Evolutionary conservation across 2,797 vertebrate genomes (phyloP), one percentile per base, ranked within the genome.

Genomic region (Danio aesculapii): DNA sequence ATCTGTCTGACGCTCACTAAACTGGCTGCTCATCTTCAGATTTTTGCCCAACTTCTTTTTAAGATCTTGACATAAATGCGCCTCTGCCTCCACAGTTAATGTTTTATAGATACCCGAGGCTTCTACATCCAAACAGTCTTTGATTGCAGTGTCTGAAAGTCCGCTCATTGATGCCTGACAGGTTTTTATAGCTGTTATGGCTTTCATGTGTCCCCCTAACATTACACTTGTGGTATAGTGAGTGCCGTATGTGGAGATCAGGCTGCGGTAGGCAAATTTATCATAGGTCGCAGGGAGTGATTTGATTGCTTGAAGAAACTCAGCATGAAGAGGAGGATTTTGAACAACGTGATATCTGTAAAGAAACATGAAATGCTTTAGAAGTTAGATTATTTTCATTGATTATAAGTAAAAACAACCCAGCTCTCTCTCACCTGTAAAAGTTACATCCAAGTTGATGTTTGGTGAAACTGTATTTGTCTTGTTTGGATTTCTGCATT

Each of bases 191-290:
- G 93, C 89, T 0, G 91, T 94, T 52, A 94, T 81, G n/a, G 87
- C 86, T 0, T 68, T 83, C 50, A 85, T 3, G 2, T 71, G 83
- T 6, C 93, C 92, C 0, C 93, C 93, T 44, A 93, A 72, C 6
- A 78, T 17, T 50, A 90, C 81, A 4, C 80, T 75, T 1, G 6
- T 74, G 44, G 88, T 88, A 14, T 88, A 93, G 80, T 94, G 94
- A 43, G 94, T 94, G n/a, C 92, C 93, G 0, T 86, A 94, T n/a
- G 5, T 88, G 58, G 73, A 21, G 61, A 94, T 91, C 1, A 94
- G 50, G 8, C 78, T 58, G 14, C 0, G 11, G 63, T 92, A 93
- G 30, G 84, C 17, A 0, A 52, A 67, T 8, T 1, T 0, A 1
- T 73, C 83, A 43, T 90, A 90, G 5, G 71, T 0, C 0, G 10